A percentile compares a stretch with the other conserved stretches of the same genome.
Evolutionary conservation across 2,113 vertebrate species (phyloP).

Genomic region (Castor canadensis): DNA sequence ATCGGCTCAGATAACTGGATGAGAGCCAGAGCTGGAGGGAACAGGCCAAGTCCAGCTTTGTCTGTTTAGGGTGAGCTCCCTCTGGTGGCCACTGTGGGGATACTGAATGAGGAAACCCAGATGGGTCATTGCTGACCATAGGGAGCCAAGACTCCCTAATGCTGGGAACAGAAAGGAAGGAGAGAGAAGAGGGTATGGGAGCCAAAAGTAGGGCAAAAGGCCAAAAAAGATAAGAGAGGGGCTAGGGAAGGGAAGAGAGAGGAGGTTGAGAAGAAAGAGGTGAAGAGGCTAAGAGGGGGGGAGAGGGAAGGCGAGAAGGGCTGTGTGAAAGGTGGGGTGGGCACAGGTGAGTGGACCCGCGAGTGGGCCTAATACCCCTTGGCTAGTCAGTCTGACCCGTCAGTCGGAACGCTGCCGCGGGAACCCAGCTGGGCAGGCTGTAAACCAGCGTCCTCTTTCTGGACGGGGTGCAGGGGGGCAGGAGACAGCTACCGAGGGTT

Average conservation of each 20-base stretch:
- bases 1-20: neutral
- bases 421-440: neutral
- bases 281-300: neutral
- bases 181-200: rapidly evolving
- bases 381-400: neutral
- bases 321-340: neutral
- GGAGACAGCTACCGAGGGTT: neutral
- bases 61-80: neutral
- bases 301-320: neutral
- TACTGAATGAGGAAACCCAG: neutral
- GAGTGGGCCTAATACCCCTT: slow-evolving; percentile 23
- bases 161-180: rapidly evolving
- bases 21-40: neutral
- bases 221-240: too few relatives aligned
- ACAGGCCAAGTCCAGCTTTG: neutral
- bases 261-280: neutral
- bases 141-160: neutral
- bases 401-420: neutral
- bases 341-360: neutral
- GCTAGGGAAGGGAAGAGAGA: neutral
- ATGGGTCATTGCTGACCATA: neutral
- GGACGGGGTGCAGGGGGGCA: neutral
- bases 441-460: neutral
- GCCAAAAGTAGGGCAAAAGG: neutral
- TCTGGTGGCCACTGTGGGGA: neutral